Conservation (phyloP, 2,113 vertebrate genomes). For the Candoia aspera region DNA sequence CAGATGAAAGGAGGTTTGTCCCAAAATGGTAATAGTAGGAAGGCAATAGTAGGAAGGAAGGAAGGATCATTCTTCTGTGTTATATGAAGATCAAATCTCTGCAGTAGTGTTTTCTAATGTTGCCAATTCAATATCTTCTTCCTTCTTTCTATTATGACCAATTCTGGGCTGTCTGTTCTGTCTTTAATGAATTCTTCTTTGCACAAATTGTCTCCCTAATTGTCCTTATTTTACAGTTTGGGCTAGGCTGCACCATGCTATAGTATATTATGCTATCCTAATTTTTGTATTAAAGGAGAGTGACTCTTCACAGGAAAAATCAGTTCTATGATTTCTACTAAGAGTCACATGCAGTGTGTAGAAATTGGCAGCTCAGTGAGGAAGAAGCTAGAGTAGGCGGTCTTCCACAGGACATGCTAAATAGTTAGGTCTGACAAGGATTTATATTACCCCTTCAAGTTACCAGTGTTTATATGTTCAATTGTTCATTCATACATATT, state of each 20-base stretch:
- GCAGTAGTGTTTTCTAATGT: not conserved
- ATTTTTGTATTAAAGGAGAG: not conserved
- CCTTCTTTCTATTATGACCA: not conserved
- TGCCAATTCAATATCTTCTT: not conserved
- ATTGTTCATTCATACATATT: conserved; percentile 48
- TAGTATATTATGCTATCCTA: no score
- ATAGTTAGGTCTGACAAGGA: conserved; percentile 22
- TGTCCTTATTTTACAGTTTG: not conserved
- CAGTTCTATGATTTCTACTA: not conserved
- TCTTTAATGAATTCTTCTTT: not conserved
- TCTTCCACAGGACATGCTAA: conserved; percentile 41
- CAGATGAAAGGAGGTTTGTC: not conserved
- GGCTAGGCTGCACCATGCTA: not conserved
- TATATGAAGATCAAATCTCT: not conserved
- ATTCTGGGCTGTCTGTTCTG: not conserved
- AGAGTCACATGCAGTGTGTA: not conserved
- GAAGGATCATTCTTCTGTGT: not conserved
- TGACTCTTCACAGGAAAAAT: not conserved
- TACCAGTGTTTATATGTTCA: not conserved
- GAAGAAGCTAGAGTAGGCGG: not conserved
- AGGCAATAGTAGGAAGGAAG: not conserved
- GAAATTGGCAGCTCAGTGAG: conserved; percentile 49
- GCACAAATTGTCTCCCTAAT: not conserved
- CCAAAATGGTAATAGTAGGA: not conserved
- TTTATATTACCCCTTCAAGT: not conserved